Evolutionary conservation across 2,888 invertebrate genomes (phyloP).

Genomic region (Litoditis marina): DNA sequence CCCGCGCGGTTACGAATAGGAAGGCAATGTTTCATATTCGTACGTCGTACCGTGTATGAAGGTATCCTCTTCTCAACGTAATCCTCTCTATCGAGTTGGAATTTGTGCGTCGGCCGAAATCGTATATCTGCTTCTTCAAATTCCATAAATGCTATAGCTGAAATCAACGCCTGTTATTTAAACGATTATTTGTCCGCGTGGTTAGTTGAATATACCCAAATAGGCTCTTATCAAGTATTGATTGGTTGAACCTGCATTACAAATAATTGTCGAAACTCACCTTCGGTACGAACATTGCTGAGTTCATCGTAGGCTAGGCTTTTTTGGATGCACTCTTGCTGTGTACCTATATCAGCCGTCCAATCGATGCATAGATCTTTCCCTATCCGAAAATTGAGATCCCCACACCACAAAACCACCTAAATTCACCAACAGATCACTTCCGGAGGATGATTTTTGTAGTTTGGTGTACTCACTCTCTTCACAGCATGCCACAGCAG

Average conservation of each 20-base stretch:
- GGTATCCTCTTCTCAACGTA: slow-evolving; percentile 49
- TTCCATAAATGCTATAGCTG: slow-evolving; percentile 38
- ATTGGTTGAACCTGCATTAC: no score
- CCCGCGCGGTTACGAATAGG: no score
- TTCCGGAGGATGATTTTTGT: no score
- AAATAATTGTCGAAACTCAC: slow-evolving; percentile 5
- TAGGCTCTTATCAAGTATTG: no score
- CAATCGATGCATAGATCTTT: slow-evolving; percentile 23
- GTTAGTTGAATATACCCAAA: no score
- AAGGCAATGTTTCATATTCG: no score
- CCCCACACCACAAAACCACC: slow-evolving; percentile 56
- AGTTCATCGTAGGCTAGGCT: slow-evolving; percentile 27
- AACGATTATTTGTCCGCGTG: no score
- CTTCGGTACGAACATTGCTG: slow-evolving; percentile 16
- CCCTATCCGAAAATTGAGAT: slow-evolving; percentile 54
- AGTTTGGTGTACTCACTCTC: no score
- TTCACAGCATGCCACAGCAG: no score
- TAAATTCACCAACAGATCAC: slow-evolving; percentile 17
- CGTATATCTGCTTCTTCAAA: slow-evolving; percentile 47
- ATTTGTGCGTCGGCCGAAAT: slow-evolving; percentile 57
- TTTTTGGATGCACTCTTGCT: slow-evolving; percentile 6
- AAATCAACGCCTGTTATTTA: slow-evolving; percentile 11
- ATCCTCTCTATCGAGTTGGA: slow-evolving; percentile 32
- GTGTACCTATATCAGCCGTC: slow-evolving; percentile 9
- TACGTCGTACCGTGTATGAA: slow-evolving; percentile 51